A percentile compares a stretch with the other conserved stretches of the same genome.
phyloP scores from a whole-genome alignment of 2,888 invertebrate genomes.

The Callimorpha dominula region DNA sequence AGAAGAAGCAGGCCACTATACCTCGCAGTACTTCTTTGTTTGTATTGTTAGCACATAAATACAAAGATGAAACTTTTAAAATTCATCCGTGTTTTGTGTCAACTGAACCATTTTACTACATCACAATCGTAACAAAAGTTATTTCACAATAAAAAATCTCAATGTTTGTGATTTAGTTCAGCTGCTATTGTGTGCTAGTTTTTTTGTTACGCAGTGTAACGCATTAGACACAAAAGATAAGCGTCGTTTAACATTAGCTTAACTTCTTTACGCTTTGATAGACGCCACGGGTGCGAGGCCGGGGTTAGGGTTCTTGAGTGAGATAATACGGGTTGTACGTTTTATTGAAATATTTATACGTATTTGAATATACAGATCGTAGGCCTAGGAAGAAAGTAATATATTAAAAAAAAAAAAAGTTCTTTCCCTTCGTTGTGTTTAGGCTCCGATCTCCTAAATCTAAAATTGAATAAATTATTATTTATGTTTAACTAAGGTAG shows the following conservation, averaged over 20 bases:
- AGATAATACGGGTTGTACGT: constrained; percentile 11
- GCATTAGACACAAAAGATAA: constrained; percentile 84
- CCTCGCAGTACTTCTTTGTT: constrained; percentile 1
- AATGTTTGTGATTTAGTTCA: constrained; percentile 32
- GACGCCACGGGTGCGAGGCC: constrained; percentile 54
- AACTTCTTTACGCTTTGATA: constrained; percentile 86
- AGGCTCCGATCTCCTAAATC: no score
- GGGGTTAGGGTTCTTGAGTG: constrained; percentile 62
- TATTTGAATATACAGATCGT: background rate
- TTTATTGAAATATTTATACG: constrained; percentile 11
- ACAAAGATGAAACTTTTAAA: background rate
- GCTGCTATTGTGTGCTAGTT: constrained; percentile 34
- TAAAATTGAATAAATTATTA: no score
- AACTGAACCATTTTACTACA: background rate
- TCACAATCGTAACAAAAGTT: constrained; percentile 4
- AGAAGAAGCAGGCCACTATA: background rate
- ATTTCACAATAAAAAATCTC: constrained; percentile 12
- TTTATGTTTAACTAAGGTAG: no score
- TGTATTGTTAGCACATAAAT: constrained; percentile 2
- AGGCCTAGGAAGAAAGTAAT: background rate
- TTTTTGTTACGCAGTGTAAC: constrained; percentile 53
- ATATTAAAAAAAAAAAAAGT: background rate
- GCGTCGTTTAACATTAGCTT: constrained; percentile 85
- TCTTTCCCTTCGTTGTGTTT: no score
- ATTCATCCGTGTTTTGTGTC: background rate